These are phyloP conservation scores for Cercopithecus hamlyni DNA, from an alignment of 2,797 vertebrate genomes.

Conservation along the genomic window DNA sequence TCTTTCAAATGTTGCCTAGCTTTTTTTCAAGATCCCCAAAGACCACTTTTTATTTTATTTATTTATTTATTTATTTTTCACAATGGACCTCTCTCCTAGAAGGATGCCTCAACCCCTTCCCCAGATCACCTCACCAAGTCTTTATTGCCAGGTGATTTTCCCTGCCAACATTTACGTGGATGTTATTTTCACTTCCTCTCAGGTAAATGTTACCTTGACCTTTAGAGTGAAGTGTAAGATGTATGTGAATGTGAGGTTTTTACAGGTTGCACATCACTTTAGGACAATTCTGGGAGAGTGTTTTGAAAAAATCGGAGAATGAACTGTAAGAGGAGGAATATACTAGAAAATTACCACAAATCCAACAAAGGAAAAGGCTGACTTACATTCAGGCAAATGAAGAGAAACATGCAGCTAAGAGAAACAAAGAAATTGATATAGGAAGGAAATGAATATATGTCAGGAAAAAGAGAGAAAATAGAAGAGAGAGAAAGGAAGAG, in stretches of 20 bases:
- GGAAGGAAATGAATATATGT: neutral
- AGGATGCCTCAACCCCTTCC: neutral
- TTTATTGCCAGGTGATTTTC: neutral
- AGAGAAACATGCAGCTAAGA: neutral
- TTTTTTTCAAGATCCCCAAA: neutral
- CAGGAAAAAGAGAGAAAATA: neutral
- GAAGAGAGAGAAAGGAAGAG: neutral
- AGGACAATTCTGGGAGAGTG: neutral
- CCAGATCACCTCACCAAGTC: neutral
- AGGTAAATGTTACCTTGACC: neutral
- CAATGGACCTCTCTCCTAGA: neutral
- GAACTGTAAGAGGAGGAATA: neutral
- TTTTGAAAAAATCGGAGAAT: neutral
- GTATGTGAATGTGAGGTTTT: fast-evolving
- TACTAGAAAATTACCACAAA: neutral
- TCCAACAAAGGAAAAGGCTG: neutral
- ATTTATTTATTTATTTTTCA: neutral
- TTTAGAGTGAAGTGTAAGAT: neutral
- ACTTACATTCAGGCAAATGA: neutral
- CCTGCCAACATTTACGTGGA: neutral
- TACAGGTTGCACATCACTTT: neutral
- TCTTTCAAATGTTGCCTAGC: neutral
- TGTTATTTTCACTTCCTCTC: too few relatives aligned
- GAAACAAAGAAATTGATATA: neutral
- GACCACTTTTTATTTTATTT: too few relatives aligned